A percentile compares a stretch with the other conserved stretches of the same genome.
phyloP scores from a whole-genome alignment of 2,888 invertebrate genomes.

The Neocrepidodera transversa region DNA sequence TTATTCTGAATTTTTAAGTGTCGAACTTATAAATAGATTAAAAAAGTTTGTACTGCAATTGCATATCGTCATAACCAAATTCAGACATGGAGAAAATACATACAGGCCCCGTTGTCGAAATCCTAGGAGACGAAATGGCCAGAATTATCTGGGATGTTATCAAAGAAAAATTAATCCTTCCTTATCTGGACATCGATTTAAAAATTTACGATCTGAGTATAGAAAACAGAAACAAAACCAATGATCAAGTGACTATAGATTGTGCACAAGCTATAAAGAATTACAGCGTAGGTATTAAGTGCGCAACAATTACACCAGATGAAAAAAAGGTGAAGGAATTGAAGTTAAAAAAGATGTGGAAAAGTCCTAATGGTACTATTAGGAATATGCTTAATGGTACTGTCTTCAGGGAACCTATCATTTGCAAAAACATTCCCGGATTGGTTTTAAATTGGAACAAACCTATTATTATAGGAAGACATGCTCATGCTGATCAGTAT shows the following conservation, averaged over 20 bases:
- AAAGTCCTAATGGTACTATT: conserved; percentile 88
- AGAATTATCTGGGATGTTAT: conserved; percentile 98
- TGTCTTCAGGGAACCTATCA: conserved; percentile 83
- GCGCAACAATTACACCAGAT: conserved; percentile 98
- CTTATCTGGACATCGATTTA: conserved; percentile 93
- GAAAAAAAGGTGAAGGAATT: conserved; percentile 92
- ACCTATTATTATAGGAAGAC: conserved; percentile 98
- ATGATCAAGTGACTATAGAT: conserved; percentile 93
- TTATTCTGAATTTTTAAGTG: no score
- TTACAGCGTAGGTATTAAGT: conserved; percentile 98
- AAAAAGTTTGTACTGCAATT: not conserved
- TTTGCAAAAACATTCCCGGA: conserved; percentile 93
- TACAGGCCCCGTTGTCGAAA: conserved; percentile 89
- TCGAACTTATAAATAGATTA: no score
- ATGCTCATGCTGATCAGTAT: conserved; percentile 98
- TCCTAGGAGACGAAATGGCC: conserved; percentile 96
- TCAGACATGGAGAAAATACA: conserved; percentile 70
- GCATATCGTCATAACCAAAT: not conserved
- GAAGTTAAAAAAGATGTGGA: conserved; percentile 89
- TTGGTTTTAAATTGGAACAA: conserved; percentile 94
- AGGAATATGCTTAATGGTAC: conserved; percentile 87
- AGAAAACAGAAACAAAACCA: conserved; percentile 91
- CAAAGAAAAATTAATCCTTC: conserved; percentile 95
- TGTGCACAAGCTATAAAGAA: conserved; percentile 96
- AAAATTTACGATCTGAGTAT: conserved; percentile 95